Conservation (phyloP, 2,113 vertebrate genomes). For the Etheostoma cragini region DNA sequence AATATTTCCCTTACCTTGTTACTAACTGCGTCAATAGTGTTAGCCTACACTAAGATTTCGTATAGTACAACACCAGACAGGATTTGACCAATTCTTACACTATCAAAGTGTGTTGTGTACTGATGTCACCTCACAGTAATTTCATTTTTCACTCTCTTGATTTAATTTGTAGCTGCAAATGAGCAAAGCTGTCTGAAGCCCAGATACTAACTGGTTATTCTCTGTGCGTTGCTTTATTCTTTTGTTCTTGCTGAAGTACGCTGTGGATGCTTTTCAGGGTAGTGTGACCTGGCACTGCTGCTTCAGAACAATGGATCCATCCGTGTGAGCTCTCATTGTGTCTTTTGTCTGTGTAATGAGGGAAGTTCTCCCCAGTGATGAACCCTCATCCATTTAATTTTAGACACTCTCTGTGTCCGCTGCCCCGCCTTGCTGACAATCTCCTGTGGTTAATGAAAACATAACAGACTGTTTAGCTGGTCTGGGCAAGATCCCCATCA, state of each 20-base stretch:
- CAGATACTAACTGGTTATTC: not conserved
- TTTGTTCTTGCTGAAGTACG: constrained; percentile 24
- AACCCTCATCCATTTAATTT: constrained; percentile 71
- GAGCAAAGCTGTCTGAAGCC: constrained; percentile 14
- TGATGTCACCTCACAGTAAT: not conserved
- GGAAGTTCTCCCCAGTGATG: constrained; percentile 69
- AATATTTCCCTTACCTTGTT: no score
- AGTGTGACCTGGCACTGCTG: constrained; percentile 54
- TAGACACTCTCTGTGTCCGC: constrained; percentile 45
- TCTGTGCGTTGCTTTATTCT: constrained; percentile 8
- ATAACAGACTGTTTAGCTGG: constrained; percentile 61
- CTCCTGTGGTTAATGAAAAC: constrained; percentile 71
- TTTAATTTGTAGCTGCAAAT: not conserved
- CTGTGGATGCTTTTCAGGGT: constrained; percentile 34
- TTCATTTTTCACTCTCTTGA: constrained; percentile 5
- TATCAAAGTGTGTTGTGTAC: not conserved
- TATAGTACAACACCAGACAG: not conserved
- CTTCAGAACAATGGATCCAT: constrained; percentile 49
- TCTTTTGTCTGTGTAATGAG: constrained; percentile 54
- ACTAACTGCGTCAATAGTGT: no score
- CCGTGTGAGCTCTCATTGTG: constrained; percentile 45
- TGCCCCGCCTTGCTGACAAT: constrained; percentile 40
- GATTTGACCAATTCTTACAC: no score
- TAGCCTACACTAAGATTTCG: not conserved
- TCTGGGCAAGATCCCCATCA: constrained; percentile 60